phyloP scores from a whole-genome alignment of 64 coral and sea anemone genomes.

The Stichodactyla mertensii region DNA sequence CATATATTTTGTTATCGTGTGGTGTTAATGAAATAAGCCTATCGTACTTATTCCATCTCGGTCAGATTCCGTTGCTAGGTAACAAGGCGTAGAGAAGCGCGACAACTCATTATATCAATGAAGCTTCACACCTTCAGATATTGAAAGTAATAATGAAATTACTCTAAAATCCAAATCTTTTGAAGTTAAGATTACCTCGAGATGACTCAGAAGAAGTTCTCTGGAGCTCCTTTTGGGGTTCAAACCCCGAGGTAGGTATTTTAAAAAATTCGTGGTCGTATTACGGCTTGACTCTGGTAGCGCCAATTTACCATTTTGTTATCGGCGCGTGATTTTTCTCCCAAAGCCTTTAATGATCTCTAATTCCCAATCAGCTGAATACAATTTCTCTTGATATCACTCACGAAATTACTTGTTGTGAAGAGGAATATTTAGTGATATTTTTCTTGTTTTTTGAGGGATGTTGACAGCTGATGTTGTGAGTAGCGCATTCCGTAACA shows the following conservation, averaged over 20 bases:
- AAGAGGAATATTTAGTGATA: not conserved
- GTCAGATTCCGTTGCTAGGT: not conserved
- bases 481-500: conserved; percentile 1
- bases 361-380: not conserved
- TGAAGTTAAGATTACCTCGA: not conserved
- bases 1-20: not conserved
- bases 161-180: not conserved
- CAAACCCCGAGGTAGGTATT: conserved; percentile 83
- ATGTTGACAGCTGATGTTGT: not conserved
- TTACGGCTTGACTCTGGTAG: not conserved
- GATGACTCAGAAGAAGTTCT: conserved; percentile 91
- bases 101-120: conserved; percentile 11
- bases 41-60: not conserved
- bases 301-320: not conserved
- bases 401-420: not conserved
- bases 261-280: not conserved
- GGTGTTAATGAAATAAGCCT: not conserved
- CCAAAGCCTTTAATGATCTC: not conserved
- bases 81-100: not conserved
- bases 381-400: not conserved
- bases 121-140: conserved; percentile 7
- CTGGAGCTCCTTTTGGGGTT: conserved; percentile 92
- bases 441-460: not conserved
- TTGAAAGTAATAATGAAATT: not conserved
- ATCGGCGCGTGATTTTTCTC: not conserved